A percentile compares a stretch with the other conserved stretches of the same genome.
Evolutionary conservation across 2,113 vertebrate genomes (phyloP).

Genomic region (Cheilinus undulatus): DNA sequence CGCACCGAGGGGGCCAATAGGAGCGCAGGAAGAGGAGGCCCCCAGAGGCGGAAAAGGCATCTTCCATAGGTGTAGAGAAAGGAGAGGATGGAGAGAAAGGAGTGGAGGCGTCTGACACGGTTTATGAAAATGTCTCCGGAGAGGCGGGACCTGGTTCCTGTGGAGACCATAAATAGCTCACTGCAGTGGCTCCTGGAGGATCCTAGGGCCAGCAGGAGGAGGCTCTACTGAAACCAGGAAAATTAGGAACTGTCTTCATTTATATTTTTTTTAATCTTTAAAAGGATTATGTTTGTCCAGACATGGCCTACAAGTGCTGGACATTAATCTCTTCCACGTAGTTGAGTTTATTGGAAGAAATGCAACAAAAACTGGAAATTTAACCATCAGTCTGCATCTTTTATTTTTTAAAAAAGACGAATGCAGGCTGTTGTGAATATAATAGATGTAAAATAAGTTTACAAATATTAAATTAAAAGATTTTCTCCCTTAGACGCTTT

Average conservation of each 20-base stretch:
- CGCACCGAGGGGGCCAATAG: slow-evolving; percentile 81
- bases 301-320: not conserved
- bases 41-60: slow-evolving; percentile 51
- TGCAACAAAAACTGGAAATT: too few species aligned
- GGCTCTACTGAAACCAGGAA: not conserved
- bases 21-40: slow-evolving; percentile 54
- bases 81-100: slow-evolving; percentile 29
- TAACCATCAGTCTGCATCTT: too few species aligned
- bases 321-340: too few species aligned
- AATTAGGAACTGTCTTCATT: slow-evolving; percentile 12
- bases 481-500: too few species aligned
- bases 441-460: too few species aligned
- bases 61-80: slow-evolving; percentile 62
- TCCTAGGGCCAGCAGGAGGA: slow-evolving; percentile 36
- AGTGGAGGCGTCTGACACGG: slow-evolving; percentile 32
- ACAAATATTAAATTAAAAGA: too few species aligned
- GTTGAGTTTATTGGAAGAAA: too few species aligned
- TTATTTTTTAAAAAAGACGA: too few species aligned
- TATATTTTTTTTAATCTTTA: not conserved
- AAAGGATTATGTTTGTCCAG: not conserved
- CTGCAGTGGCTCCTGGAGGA: slow-evolving; percentile 71
- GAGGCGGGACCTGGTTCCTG: slow-evolving; percentile 67
- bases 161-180: slow-evolving; percentile 80
- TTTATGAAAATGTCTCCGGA: slow-evolving; percentile 63
- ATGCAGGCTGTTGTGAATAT: too few species aligned